phyloP scores from a whole-genome alignment of 2,888 invertebrate genomes.

The Drosophila incognita region DNA sequence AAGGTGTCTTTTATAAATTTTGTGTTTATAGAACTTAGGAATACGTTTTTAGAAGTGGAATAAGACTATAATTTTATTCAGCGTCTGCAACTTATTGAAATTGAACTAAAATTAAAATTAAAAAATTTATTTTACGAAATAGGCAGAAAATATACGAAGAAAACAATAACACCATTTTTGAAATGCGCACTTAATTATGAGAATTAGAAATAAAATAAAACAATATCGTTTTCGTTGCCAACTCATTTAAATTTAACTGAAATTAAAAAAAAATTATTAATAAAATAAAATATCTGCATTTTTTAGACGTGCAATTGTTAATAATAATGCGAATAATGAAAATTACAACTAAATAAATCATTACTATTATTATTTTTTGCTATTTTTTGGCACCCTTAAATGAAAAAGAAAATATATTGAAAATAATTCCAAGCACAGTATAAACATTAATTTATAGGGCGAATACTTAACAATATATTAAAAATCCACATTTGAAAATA shows the following conservation, averaged over 20 bases:
- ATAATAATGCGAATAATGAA: too few species aligned
- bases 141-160: background rate
- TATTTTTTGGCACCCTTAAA: too few species aligned
- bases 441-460: background rate
- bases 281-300: too few species aligned
- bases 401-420: background rate
- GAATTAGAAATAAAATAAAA: background rate
- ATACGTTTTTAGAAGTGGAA: background rate
- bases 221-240: background rate
- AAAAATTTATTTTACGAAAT: background rate
- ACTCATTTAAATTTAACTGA: too few species aligned
- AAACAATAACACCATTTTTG: background rate
- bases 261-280: too few species aligned
- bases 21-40: background rate
- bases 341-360: background rate
- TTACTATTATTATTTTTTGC: too few species aligned
- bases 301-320: background rate
- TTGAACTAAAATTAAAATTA: background rate
- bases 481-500: background rate
- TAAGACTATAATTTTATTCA: background rate
- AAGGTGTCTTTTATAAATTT: background rate
- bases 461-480: background rate
- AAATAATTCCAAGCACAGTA: background rate
- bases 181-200: background rate
- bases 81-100: background rate